These are phyloP conservation scores for Paracanthobrama guichenoti DNA, from an alignment of 2,113 vertebrate genomes.

Conservation along the genomic window DNA sequence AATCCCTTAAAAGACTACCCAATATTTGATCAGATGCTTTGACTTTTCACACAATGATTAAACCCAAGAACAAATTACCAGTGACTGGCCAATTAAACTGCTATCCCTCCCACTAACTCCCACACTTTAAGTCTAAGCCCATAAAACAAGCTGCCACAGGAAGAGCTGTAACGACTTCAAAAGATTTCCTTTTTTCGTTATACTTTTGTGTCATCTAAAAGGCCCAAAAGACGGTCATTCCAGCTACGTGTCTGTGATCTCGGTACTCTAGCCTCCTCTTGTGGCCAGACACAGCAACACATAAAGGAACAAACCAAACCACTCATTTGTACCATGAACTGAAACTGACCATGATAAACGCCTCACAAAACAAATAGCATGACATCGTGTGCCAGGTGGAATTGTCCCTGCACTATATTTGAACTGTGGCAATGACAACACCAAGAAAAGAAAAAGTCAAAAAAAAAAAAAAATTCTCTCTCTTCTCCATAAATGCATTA, in stretches of 20 bases:
- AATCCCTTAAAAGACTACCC: neutral
- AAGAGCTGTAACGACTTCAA: conserved; percentile 2
- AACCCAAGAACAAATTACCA: neutral
- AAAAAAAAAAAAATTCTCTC: too few relatives aligned
- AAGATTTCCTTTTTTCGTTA: neutral
- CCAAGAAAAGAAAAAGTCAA: neutral
- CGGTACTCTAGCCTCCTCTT: conserved; percentile 53
- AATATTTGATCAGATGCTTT: conserved; percentile 1
- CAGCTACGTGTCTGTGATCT: neutral
- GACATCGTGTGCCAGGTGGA: neutral
- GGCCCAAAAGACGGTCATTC: neutral
- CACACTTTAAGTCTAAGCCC: neutral
- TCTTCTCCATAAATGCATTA: neutral
- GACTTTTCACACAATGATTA: conserved; percentile 3
- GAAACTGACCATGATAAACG: neutral
- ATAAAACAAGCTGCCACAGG: conserved; percentile 36
- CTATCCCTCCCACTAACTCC: neutral
- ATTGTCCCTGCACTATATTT: neutral
- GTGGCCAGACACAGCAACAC: conserved; percentile 45
- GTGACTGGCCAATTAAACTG: neutral
- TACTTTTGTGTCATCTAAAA: neutral
- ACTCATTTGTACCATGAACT: conserved; percentile 4
- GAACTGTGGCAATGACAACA: neutral
- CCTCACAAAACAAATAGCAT: neutral
- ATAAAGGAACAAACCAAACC: neutral